Conservation (phyloP, 2,888 invertebrate species). For the Neria commutata region DNA sequence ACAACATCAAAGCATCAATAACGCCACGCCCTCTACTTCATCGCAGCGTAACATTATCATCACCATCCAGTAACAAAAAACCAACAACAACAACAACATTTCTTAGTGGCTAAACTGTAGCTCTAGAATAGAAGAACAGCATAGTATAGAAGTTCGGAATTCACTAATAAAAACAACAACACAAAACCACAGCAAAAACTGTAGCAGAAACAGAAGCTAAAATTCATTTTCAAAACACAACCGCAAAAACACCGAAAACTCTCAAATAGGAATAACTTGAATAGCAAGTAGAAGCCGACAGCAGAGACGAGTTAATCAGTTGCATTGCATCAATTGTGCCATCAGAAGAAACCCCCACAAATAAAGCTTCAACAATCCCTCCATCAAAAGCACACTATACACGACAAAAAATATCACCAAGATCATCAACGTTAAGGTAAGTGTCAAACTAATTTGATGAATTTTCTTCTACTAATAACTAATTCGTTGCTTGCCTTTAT, state of each 20-base stretch:
- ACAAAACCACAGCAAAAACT: too few relatives aligned
- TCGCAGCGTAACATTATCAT: background rate
- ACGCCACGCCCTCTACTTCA: background rate
- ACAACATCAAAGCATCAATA: background rate
- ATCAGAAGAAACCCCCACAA: conserved; percentile 17
- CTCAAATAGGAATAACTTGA: too few relatives aligned
- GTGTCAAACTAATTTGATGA: background rate
- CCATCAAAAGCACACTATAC: background rate
- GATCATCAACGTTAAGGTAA: background rate
- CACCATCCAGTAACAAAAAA: conserved; percentile 5
- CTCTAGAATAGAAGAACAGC: background rate
- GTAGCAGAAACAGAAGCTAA: conserved; percentile 4
- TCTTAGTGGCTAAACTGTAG: background rate
- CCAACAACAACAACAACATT: background rate
- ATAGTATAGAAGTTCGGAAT: background rate
- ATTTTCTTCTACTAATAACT: background rate
- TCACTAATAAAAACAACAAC: background rate
- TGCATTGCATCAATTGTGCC: conserved; percentile 30
- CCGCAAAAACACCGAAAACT: too few relatives aligned
- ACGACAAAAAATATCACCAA: background rate
- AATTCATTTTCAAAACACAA: background rate
- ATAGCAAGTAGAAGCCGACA: too few relatives aligned
- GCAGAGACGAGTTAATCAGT: too few relatives aligned
- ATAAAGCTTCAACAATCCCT: too few relatives aligned
- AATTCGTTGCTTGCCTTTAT: background rate